A percentile compares a stretch with the other conserved stretches of the same genome.
Conservation (phyloP, 2,113 vertebrate genomes). For the Halichoerus grypus region DNA sequence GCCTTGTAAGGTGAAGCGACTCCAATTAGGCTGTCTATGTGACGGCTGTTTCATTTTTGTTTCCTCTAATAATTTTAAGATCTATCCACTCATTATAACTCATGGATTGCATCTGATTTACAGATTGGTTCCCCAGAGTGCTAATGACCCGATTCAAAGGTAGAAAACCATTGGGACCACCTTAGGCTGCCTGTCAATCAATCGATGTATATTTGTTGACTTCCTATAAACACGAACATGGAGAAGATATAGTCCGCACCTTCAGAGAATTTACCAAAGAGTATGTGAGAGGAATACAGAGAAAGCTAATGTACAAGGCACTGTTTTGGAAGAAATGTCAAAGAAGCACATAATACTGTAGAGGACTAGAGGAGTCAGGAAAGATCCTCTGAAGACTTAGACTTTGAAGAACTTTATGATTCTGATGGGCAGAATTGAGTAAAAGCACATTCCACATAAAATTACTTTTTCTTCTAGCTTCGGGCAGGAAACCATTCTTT, state of each 20-base stretch:
- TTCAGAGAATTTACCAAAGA: slow-evolving; percentile 45
- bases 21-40: background rate
- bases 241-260: background rate
- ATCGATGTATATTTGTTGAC: background rate
- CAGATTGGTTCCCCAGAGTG: background rate
- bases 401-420: slow-evolving; percentile 20
- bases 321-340: background rate
- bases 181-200: background rate
- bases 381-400: background rate
- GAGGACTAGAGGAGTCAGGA: background rate
- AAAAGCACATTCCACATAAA: slow-evolving; percentile 52
- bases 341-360: background rate
- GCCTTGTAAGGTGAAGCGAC: background rate
- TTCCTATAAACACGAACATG: background rate
- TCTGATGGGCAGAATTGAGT: slow-evolving; percentile 46
- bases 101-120: background rate
- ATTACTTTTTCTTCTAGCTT: slow-evolving; percentile 44
- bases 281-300: background rate
- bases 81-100: background rate
- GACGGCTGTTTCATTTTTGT: slow-evolving; percentile 42
- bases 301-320: background rate
- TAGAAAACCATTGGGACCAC: background rate
- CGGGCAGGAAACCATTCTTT: slow-evolving; percentile 14
- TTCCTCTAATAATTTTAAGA: slow-evolving; percentile 40
- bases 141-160: slow-evolving; percentile 12